Conservation (phyloP, 2,113 vertebrate genomes). For the Sphyrna mokarran region DNA sequence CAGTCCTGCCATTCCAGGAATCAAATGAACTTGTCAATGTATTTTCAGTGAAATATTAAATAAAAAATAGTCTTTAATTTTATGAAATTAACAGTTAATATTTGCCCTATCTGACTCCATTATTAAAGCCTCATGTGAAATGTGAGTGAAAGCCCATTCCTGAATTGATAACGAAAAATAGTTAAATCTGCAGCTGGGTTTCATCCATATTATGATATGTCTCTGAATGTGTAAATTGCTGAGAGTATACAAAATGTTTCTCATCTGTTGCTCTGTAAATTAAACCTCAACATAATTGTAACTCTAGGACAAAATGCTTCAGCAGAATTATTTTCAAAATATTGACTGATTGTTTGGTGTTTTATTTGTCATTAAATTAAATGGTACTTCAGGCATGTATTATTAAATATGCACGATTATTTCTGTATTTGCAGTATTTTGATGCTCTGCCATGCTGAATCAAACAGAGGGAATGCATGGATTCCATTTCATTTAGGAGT, state of each 20-base stretch:
- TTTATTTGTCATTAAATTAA: background rate
- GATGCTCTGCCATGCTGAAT: conserved; percentile 39
- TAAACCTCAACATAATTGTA: background rate
- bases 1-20: too few species aligned
- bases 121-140: background rate
- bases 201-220: background rate
- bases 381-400: background rate
- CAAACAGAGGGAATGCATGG: conserved; percentile 53
- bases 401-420: background rate
- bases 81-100: background rate
- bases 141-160: background rate
- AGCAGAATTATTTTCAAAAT: background rate
- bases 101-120: background rate
- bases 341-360: background rate
- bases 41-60: background rate
- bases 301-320: background rate
- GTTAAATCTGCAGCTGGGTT: background rate
- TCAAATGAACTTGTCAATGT: background rate
- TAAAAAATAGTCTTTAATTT: background rate
- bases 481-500: conserved; percentile 63
- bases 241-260: background rate
- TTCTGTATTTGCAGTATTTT: background rate
- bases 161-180: background rate
- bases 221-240: background rate
- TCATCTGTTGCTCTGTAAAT: background rate